These are phyloP conservation scores for Tenodera sinensis DNA, from an alignment of 2,888 invertebrate species.

Conservation along the genomic window DNA sequence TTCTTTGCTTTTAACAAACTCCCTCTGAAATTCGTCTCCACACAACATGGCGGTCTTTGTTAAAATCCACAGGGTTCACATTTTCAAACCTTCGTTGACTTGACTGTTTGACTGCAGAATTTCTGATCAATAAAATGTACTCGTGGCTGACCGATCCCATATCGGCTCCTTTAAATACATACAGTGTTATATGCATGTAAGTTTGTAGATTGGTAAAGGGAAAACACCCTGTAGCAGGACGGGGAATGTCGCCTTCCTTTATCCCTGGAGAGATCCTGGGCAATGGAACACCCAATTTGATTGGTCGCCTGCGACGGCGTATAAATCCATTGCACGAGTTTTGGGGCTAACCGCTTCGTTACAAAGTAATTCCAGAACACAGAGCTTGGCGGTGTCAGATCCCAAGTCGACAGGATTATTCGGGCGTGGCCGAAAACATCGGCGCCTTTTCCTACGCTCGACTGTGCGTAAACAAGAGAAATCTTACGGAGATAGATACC, in stretches of 20 bases:
- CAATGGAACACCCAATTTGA: not conserved
- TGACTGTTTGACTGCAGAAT: no score
- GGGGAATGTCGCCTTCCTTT: not conserved
- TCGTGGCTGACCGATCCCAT: no score
- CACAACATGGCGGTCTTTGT: no score
- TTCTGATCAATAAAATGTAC: no score
- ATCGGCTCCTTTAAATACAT: no score
- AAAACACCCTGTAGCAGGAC: not conserved
- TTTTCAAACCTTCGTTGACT: no score
- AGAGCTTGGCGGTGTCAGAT: not conserved
- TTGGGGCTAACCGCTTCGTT: not conserved
- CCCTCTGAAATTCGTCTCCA: no score
- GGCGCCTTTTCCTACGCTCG: not conserved
- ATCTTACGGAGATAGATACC: no score
- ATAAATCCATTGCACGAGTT: not conserved
- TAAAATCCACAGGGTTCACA: no score
- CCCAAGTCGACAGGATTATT: not conserved
- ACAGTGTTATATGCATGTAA: no score
- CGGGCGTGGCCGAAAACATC: not conserved
- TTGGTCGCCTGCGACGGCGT: not conserved
- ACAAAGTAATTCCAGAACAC: not conserved
- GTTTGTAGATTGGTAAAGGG: no score
- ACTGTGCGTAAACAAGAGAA: not conserved
- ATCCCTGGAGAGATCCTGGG: not conserved
- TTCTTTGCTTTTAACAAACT: no score